Evolutionary conservation across 2,113 vertebrate genomes (phyloP), one percentile per base, ranked within the genome.

Genomic region (Lepus timidus): DNA sequence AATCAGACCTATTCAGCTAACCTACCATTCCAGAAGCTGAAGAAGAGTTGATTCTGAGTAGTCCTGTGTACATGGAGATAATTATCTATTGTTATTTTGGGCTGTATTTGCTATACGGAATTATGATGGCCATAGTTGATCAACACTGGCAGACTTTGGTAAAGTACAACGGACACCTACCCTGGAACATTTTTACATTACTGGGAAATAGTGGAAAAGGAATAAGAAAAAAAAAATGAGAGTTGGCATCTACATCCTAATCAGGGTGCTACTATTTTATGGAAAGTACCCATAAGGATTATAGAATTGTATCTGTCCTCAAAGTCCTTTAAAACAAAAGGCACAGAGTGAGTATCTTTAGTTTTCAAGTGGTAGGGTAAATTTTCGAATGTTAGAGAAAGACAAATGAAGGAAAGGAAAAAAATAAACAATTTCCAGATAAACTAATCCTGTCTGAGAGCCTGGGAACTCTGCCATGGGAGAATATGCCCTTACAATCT

Each of bases 301-400:
- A 74, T 0, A 76, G 31, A 85, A 85, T 68, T 31, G 3, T 22
- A 64, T 75, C 44, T 61, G 73, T 74, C 23, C 61, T 3, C 27
- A 64, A 70, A 95, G 92, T 74, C 3, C 16, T 89, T 84, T 11
- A 73, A 91, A 88, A 49, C 22, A 67, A 95, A 88, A 11, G 25
- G 23, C 6, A 73, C 1, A 39, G 31, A 91, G 84, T 55, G 12
- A 71, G 3, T 19, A 64, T 31, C 5, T 4, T 88, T 91, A 58
- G 62, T 85, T 88, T 79, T 25, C 25, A 89, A 89, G 52, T 39
- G 6, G 51, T 78, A 49, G 4, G 6, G 2, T 82, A 23, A 5
- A 88, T 36, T 3, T 70, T 12, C 64, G 9, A 88, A 51, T 85
- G 70, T 64, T 31, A 73, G 19, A 55, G 62, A 82, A 61, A 86